Evolutionary conservation across 2,888 invertebrate species (phyloP), one percentile per base, ranked within the genome.

Genomic region (Heterodera filipjevi): DNA sequence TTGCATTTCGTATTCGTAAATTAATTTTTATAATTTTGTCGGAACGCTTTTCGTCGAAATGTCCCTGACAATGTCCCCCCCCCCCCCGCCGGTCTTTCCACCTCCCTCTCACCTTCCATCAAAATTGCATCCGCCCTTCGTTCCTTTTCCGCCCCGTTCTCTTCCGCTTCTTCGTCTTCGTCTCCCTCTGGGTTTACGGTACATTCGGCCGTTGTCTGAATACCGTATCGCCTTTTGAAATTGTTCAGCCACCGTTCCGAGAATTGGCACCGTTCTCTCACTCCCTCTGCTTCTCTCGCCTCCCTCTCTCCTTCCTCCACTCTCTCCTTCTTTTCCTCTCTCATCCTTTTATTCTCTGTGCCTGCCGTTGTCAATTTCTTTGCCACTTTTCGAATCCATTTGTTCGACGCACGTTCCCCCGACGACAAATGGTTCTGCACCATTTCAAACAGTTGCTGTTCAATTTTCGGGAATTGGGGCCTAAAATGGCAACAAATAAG

Each of bases 241-340:
- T 86, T 86, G 80, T 77, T 79, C 72, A 86, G 81, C 86, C 86
- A 86, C 39, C 86, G 77, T 72, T 86, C 86, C 64, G 81, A 81
- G 81, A 86, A 86, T 80, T 87, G 86, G 70, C 85, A 84, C 80
- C 81, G 82, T 59, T 76, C 66, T 74, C 71, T 72, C 59, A 76
- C 74, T 35, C 66, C 53, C 64, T 49, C 27, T 79, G 64, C 81
- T 84, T 85, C 59, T 81, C 75, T 5, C 19, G 16, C 53, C 22
- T 53, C 53, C 66, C 71, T 72, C 49, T 75, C 72, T 39, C 59
- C 53, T 49, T 49, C 27, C 79, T 66, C 81, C 83, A 84, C 39
- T 81, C 75, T 3, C 10, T 59, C 59, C 6, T 19, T 19, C 8
- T 53, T 22, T 68, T 16, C 68, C 27, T 33, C 68, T 33, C 33